Evolutionary conservation across 2,797 vertebrate genomes (phyloP).

Genomic region (Halcyon chelicuti): DNA sequence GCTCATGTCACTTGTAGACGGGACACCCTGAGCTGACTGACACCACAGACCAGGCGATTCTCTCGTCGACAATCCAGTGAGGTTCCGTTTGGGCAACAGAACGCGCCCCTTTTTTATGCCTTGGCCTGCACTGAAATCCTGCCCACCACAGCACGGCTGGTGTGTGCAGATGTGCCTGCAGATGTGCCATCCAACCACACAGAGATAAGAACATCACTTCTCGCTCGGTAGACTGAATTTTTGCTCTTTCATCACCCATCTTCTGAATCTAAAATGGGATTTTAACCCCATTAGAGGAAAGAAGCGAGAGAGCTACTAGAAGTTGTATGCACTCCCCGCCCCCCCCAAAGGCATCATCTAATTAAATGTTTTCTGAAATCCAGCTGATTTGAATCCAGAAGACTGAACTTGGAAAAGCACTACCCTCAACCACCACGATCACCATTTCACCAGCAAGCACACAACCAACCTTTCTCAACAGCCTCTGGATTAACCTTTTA

Average conservation of each 20-base stretch:
- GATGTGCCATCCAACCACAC: not conserved
- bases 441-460: not conserved
- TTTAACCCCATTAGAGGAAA: not conserved
- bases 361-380: not conserved
- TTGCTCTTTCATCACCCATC: not conserved
- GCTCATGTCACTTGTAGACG: accelerated
- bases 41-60: not conserved
- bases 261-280: not conserved
- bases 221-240: accelerated
- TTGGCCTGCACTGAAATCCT: not conserved
- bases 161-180: too few relatives aligned
- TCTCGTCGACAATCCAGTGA: accelerated
- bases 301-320: not conserved
- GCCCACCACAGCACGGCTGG: not conserved
- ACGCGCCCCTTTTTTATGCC: not conserved
- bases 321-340: not conserved
- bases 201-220: not conserved
- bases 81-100: not conserved
- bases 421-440: not conserved
- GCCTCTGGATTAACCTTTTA: not conserved
- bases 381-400: not conserved
- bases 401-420: not conserved
- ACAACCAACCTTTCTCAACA: not conserved
- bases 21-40: not conserved
- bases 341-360: not conserved